Percentiles rank a stretch among this genome's conserved stretches.
Conservation (phyloP, 2,113 vertebrate species). For the Macrotis lagotis region DNA sequence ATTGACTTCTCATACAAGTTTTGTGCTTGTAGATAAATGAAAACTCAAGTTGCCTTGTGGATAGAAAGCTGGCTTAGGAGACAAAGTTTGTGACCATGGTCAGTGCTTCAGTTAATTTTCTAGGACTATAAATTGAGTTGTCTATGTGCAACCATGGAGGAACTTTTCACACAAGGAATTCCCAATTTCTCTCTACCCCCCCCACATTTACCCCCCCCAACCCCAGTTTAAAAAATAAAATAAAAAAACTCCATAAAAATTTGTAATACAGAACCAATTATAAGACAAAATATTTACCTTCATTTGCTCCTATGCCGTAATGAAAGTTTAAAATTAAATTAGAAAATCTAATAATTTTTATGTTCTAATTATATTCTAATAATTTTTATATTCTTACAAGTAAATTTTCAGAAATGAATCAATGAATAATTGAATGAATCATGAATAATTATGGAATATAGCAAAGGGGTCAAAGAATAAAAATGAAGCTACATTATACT, state of each 20-base stretch:
- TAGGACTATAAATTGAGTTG: not conserved
- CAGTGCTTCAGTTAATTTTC: not conserved
- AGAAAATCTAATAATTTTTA: not conserved
- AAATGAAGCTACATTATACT: not conserved
- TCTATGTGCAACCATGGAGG: not conserved
- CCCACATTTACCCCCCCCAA: no score
- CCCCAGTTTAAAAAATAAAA: not conserved
- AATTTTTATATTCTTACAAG: not conserved
- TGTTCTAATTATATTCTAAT: no score
- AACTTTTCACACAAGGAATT: not conserved
- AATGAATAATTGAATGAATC: not conserved
- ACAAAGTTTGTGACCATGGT: not conserved
- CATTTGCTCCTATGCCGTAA: not conserved
- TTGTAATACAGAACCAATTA: not conserved
- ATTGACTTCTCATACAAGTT: not conserved
- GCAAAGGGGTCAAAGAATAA: not conserved
- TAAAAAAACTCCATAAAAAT: not conserved
- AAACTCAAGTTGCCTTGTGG: not conserved
- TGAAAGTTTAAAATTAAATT: not conserved
- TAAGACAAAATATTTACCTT: not conserved
- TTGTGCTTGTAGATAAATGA: not conserved
- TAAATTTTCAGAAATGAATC: not conserved
- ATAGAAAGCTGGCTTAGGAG: not conserved
- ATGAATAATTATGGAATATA: not conserved
- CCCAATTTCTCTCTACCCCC: not conserved